Conservation (phyloP, 2,888 invertebrate species). For the Drosophila meridiana region DNA sequence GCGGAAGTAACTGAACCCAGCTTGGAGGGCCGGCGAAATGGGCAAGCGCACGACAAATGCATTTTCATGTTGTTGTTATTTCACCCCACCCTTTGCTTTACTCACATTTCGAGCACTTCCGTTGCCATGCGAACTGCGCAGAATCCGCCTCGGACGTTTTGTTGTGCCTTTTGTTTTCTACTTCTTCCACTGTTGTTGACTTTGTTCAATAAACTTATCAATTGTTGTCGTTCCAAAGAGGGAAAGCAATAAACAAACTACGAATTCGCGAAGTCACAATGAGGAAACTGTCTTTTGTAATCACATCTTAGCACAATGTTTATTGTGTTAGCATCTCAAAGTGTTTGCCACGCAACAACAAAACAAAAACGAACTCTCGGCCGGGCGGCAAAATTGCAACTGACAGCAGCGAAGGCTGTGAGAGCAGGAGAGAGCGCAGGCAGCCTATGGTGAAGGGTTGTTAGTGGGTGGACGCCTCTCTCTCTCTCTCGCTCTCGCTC, state of each 20-base stretch:
- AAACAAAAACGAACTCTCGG: slow-evolving; percentile 75
- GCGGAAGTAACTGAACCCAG: slow-evolving; percentile 31
- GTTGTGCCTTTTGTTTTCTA: slow-evolving; percentile 55
- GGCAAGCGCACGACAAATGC: slow-evolving; percentile 25
- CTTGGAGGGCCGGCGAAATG: slow-evolving; percentile 38
- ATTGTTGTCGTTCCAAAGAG: slow-evolving; percentile 18
- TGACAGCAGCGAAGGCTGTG: slow-evolving; percentile 51
- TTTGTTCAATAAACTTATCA: slow-evolving; percentile 45
- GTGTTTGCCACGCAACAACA: slow-evolving; percentile 54
- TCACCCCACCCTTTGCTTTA: slow-evolving; percentile 8
- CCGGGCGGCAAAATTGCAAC: slow-evolving; percentile 82
- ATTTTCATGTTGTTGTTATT: slow-evolving; percentile 71
- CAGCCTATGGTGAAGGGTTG: slow-evolving; percentile 44
- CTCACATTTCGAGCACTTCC: slow-evolving; percentile 39
- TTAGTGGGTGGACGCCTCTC: background rate
- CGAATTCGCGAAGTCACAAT: slow-evolving; percentile 11
- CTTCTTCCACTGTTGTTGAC: slow-evolving; percentile 28
- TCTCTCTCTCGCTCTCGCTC: background rate
- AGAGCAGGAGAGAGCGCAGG: slow-evolving; percentile 18
- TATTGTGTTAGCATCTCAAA: slow-evolving; percentile 27
- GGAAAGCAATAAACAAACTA: slow-evolving; percentile 11
- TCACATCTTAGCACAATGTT: slow-evolving; percentile 26
- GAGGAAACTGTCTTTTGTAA: slow-evolving; percentile 16
- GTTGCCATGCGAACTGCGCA: slow-evolving; percentile 62
- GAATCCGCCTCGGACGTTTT: slow-evolving; percentile 63